Conservation (phyloP, 2,888 invertebrate species). For the Caradrina kadenii region DNA sequence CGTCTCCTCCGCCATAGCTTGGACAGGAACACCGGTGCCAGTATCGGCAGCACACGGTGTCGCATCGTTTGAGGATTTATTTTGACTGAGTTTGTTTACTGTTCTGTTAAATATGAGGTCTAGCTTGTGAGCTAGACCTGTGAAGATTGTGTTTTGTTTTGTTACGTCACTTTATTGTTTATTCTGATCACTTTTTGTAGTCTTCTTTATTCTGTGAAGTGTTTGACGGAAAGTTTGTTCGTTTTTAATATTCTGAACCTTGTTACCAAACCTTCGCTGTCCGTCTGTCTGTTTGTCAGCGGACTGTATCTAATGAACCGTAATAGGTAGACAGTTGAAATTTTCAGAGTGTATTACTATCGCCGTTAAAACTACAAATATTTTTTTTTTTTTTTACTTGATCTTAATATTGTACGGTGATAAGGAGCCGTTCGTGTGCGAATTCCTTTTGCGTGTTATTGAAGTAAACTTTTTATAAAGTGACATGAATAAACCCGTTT, state of each 20-base stretch:
- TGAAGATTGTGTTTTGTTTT: not conserved
- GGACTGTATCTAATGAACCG: too few relatives aligned
- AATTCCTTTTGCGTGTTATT: too few relatives aligned
- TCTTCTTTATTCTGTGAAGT: not conserved
- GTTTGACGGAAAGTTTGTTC: not conserved
- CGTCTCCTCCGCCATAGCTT: constrained; percentile 83
- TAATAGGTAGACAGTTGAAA: too few relatives aligned
- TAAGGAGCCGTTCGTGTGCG: too few relatives aligned
- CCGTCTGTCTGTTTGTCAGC: too few relatives aligned
- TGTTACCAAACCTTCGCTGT: too few relatives aligned
- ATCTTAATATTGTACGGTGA: too few relatives aligned
- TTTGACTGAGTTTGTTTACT: constrained; percentile 70
- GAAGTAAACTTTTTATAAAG: not conserved
- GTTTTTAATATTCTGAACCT: too few relatives aligned
- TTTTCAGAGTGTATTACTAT: too few relatives aligned
- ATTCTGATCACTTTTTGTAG: not conserved
- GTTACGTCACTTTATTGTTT: not conserved
- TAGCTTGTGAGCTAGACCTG: constrained; percentile 63
- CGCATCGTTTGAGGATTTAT: constrained; percentile 89
- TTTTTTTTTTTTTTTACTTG: too few relatives aligned
- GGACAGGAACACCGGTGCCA: constrained; percentile 86
- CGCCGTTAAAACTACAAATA: too few relatives aligned
- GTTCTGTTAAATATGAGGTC: constrained; percentile 35
- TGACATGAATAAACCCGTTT: constrained; percentile 4
- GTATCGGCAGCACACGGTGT: constrained; percentile 84